Conservation (phyloP, 2,797 vertebrate species). For the Florisuga fusca region DNA sequence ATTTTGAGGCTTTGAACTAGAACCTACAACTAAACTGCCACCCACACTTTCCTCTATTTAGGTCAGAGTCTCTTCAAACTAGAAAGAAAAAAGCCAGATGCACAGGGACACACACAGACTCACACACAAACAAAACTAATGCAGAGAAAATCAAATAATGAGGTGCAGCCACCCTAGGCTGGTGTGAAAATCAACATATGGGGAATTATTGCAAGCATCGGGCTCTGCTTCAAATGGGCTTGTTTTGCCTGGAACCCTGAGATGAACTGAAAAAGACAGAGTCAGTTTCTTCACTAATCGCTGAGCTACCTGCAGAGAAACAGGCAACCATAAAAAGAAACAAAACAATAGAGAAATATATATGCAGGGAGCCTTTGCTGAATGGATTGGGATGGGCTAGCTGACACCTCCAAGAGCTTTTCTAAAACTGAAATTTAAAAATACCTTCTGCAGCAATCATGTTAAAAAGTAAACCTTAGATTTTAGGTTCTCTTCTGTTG, state of each 20-base stretch:
- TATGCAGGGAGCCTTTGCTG: neutral
- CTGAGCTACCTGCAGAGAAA: slow-evolving; percentile 66
- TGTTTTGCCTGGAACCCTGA: slow-evolving; percentile 64
- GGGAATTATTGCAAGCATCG: slow-evolving; percentile 11
- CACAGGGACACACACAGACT: neutral
- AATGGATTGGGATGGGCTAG: neutral
- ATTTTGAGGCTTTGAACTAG: slow-evolving; percentile 40
- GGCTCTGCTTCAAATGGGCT: slow-evolving; percentile 67
- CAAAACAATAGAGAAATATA: slow-evolving; percentile 23
- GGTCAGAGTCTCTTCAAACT: slow-evolving; percentile 35
- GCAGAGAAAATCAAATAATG: slow-evolving; percentile 64
- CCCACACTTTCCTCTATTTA: slow-evolving; percentile 50
- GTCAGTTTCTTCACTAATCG: neutral
- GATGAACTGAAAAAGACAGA: slow-evolving; percentile 58
- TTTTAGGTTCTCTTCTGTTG: neutral
- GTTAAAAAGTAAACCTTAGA: neutral
- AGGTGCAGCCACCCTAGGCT: slow-evolving; percentile 58
- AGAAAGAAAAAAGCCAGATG: neutral
- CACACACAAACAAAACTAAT: neutral
- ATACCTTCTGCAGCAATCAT: neutral
- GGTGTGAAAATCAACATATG: slow-evolving; percentile 70
- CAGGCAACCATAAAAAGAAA: slow-evolving; percentile 41
- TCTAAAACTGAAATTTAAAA: neutral
- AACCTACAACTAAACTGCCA: slow-evolving; percentile 29
- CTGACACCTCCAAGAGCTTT: neutral